phyloP scores from a whole-genome alignment of 2,797 vertebrate genomes.

The Pelobates cultripes region DNA sequence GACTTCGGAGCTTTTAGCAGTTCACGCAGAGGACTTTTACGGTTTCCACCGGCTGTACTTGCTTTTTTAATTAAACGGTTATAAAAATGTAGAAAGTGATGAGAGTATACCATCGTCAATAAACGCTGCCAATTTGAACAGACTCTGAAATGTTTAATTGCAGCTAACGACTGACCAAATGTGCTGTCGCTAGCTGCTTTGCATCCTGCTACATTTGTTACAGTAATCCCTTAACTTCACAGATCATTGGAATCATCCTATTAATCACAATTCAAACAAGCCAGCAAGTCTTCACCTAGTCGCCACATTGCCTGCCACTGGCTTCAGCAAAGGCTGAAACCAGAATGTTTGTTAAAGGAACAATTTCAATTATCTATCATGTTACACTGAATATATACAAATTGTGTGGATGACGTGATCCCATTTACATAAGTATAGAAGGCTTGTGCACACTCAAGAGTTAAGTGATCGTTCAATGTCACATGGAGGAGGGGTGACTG shows the following conservation, averaged over 20 bases:
- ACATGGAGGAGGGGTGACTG: no score
- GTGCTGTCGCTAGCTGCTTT: not conserved
- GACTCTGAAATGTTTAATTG: conserved; percentile 2
- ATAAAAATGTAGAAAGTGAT: not conserved
- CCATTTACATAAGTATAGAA: no score
- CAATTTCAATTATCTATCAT: no score
- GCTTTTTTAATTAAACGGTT: conserved; percentile 2
- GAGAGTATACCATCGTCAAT: not conserved
- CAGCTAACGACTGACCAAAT: conserved; percentile 3
- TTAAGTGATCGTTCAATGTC: no score
- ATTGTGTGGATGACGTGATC: no score
- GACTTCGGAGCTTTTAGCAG: not conserved
- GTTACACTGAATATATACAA: no score
- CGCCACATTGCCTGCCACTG: not conserved
- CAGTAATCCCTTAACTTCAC: not conserved
- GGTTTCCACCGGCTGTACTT: not conserved
- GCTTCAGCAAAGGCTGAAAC: not conserved
- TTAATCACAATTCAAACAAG: conserved; percentile 7
- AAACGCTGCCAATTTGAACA: not conserved
- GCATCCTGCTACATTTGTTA: not conserved
- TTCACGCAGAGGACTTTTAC: not conserved
- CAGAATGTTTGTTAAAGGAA: no score
- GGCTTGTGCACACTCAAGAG: no score
- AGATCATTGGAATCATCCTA: not conserved
- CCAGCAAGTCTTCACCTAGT: not conserved